Evolutionary conservation across 2,113 vertebrate genomes (phyloP).

Genomic region (Zosterops borbonicus): DNA sequence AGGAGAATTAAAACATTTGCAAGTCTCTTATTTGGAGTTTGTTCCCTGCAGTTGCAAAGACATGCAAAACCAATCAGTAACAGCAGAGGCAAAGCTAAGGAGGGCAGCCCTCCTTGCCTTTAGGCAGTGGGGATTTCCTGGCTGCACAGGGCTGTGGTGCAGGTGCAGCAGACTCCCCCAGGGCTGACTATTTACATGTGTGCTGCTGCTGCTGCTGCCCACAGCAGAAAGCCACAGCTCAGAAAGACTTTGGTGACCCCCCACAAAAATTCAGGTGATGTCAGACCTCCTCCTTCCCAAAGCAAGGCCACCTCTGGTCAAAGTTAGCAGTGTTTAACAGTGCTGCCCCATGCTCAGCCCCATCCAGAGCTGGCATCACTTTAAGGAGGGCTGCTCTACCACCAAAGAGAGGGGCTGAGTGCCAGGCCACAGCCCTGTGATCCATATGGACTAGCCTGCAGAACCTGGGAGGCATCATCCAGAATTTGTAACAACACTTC

Average conservation of each 20-base stretch:
- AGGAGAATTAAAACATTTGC: neutral
- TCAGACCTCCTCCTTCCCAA: rapidly evolving
- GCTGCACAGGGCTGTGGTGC: rapidly evolving
- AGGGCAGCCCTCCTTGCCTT: neutral
- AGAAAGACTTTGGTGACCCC: neutral
- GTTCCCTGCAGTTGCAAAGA: neutral
- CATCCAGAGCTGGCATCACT: rapidly evolving
- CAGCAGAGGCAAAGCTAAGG: rapidly evolving
- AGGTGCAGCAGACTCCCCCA: neutral
- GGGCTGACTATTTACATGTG: neutral
- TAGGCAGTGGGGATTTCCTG: neutral
- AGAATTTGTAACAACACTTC: neutral
- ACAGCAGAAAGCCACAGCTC: neutral
- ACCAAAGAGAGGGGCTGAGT: neutral
- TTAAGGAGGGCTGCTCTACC: neutral
- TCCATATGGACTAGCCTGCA: neutral
- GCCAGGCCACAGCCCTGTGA: rapidly evolving
- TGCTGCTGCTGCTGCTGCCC: neutral
- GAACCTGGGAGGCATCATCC: neutral
- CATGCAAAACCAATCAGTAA: neutral
- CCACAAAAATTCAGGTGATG: neutral
- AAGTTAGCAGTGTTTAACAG: neutral
- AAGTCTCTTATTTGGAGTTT: neutral
- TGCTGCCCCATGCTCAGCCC: neutral
- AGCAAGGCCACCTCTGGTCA: neutral